Conservation (phyloP, 2,113 vertebrate species). For the Girardinichthys multiradiatus region DNA sequence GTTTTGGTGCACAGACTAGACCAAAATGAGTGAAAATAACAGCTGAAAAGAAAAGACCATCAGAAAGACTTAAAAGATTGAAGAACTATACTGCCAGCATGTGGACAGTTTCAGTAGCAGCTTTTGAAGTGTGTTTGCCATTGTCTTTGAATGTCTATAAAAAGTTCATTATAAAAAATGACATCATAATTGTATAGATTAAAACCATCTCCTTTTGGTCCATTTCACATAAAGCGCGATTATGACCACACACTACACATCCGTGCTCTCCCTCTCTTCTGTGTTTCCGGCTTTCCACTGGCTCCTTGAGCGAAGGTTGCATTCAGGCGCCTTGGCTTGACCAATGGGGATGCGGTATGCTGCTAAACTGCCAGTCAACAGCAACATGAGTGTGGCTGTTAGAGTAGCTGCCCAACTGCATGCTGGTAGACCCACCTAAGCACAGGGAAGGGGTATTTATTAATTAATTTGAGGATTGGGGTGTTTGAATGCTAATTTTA, state of each 20-base stretch:
- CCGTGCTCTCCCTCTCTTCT: constrained; percentile 38
- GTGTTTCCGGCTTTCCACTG: constrained; percentile 65
- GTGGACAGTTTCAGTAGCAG: background rate
- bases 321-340: constrained; percentile 70
- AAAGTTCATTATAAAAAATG: background rate
- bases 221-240: background rate
- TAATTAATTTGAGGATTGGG: background rate
- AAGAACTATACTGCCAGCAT: background rate
- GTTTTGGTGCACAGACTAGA: too few species aligned
- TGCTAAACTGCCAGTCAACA: constrained; percentile 61
- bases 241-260: constrained; percentile 41
- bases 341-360: constrained; percentile 66
- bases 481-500: background rate
- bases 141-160: background rate
- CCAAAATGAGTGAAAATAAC: too few species aligned
- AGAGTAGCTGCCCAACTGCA: constrained; percentile 79
- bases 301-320: constrained; percentile 47
- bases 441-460: background rate
- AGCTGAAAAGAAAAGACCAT: too few species aligned
- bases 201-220: background rate
- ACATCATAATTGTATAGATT: background rate
- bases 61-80: background rate
- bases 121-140: background rate
- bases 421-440: constrained; percentile 75
- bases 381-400: constrained; percentile 66